Conservation (phyloP, 2,888 invertebrate species). For the Andrena praecox region DNA sequence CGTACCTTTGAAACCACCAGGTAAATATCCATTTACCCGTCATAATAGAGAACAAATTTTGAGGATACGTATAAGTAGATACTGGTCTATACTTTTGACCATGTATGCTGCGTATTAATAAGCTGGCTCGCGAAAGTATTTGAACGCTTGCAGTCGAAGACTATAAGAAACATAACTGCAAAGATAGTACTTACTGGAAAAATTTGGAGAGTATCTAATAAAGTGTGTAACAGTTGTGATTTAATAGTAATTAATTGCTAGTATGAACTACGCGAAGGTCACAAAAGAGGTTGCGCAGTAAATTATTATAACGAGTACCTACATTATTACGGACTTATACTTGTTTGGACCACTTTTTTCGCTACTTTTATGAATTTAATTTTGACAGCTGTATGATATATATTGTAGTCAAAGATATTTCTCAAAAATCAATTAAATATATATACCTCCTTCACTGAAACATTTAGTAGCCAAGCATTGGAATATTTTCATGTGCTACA, state of each 20-base stretch:
- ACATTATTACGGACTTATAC: too few species aligned
- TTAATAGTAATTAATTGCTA: too few species aligned
- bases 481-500: neutral
- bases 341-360: neutral
- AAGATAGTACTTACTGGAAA: neutral
- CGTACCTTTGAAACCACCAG: slow-evolving; percentile 84
- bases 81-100: slow-evolving; percentile 2
- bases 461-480: neutral
- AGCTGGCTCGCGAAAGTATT: neutral
- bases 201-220: too few species aligned
- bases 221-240: too few species aligned
- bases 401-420: neutral
- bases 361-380: neutral
- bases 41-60: neutral
- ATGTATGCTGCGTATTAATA: neutral
- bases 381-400: neutral
- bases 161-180: neutral
- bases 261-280: too few species aligned
- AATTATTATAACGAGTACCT: too few species aligned
- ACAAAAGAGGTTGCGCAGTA: neutral
- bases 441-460: neutral
- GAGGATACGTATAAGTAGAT: neutral
- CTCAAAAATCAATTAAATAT: neutral
- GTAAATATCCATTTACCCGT: slow-evolving; percentile 70
- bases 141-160: neutral